These are phyloP conservation scores for Danio albolineatus DNA, from an alignment of 2,797 vertebrate species.

Conservation along the genomic window DNA sequence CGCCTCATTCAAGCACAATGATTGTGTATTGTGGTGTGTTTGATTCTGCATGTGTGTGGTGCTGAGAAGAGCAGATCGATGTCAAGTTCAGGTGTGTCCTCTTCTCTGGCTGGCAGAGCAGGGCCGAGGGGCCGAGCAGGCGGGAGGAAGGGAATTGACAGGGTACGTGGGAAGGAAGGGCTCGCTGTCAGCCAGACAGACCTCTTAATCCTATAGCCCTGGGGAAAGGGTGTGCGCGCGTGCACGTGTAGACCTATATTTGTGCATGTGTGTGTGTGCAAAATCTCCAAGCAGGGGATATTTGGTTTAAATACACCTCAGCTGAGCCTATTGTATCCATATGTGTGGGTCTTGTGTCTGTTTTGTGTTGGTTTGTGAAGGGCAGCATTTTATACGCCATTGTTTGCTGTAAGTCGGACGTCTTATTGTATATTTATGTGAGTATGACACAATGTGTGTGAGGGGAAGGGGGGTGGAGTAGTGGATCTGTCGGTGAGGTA, in stretches of 20 bases:
- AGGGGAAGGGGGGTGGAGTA: constrained; percentile 45
- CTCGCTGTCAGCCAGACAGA: constrained; percentile 86
- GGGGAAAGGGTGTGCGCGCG: constrained; percentile 77
- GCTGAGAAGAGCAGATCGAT: constrained; percentile 62
- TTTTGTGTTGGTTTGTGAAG: constrained; percentile 31
- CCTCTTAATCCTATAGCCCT: constrained; percentile 86
- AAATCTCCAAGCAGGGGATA: constrained; percentile 43
- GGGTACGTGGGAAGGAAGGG: constrained; percentile 82
- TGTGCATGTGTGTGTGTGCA: constrained; percentile 50
- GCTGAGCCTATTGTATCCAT: constrained; percentile 53
- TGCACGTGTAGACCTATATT: constrained; percentile 64
- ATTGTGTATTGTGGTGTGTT: constrained; percentile 30
- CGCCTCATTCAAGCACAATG: constrained; percentile 34
- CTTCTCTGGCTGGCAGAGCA: constrained; percentile 67
- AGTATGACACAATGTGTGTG: constrained; percentile 74
- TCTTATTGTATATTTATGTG: constrained; percentile 73
- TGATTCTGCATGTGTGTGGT: constrained; percentile 44
- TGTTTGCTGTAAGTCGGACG: constrained; percentile 72
- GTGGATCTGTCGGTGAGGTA: constrained; percentile 60
- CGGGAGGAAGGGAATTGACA: constrained; percentile 69
- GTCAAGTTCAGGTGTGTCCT: constrained; percentile 77
- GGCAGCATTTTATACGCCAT: not conserved
- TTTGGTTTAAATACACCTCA: constrained; percentile 46
- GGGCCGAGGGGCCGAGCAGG: constrained; percentile 65
- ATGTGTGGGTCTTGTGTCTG: constrained; percentile 40